Evolutionary conservation across 2,888 invertebrate genomes (phyloP).

Genomic region (Metopia argyrocephala): DNA sequence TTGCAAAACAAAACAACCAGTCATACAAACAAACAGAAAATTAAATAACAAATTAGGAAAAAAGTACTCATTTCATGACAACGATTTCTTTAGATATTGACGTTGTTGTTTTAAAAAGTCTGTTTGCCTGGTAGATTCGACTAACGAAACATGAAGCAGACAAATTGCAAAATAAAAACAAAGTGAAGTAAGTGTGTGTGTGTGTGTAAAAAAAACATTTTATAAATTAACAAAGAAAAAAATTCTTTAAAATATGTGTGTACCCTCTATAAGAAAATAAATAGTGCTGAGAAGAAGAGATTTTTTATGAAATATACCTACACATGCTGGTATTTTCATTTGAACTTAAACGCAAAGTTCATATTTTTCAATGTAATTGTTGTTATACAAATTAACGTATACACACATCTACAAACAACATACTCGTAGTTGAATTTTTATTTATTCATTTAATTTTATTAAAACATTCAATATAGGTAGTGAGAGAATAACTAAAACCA

Average conservation of each 20-base stretch:
- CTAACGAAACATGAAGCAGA: constrained; percentile 57
- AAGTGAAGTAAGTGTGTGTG: neutral
- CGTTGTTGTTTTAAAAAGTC: constrained; percentile 14
- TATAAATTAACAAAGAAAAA: neutral
- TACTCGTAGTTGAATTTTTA: neutral
- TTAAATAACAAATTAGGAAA: constrained; percentile 17
- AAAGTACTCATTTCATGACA: too few relatives aligned
- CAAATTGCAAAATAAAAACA: neutral
- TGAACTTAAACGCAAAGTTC: constrained; percentile 41
- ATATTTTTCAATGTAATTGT: constrained; percentile 32
- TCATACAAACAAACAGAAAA: neutral
- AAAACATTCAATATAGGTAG: neutral
- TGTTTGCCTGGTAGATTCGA: constrained; percentile 46
- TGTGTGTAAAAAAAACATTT: neutral
- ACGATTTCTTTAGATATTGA: too few relatives aligned
- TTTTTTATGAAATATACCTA: neutral
- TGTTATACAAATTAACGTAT: neutral
- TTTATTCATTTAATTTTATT: neutral
- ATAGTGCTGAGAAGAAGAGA: constrained; percentile 22
- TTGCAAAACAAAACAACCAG: constrained; percentile 21
- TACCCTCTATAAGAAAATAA: neutral
- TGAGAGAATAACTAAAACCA: too few relatives aligned
- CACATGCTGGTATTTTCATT: constrained; percentile 4
- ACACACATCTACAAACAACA: neutral
- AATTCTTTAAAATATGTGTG: neutral